A percentile compares a stretch with the other conserved stretches of the same genome.
Evolutionary conservation across 2,888 invertebrate species (phyloP).

Genomic region (Bugulina stolonifera): DNA sequence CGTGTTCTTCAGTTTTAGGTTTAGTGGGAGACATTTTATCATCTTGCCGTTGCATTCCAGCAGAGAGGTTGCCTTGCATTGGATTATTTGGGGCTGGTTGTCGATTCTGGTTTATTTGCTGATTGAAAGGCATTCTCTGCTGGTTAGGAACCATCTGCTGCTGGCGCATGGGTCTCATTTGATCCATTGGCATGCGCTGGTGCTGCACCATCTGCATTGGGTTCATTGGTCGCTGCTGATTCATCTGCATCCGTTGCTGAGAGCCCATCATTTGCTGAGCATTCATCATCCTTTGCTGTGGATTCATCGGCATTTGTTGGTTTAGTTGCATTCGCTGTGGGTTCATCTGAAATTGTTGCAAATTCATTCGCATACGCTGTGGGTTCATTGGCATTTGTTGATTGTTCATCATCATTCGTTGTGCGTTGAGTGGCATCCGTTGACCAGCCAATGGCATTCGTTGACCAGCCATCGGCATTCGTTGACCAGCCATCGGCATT

Average conservation of each 20-base stretch:
- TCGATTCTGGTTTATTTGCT: background rate
- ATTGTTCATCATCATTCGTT: background rate
- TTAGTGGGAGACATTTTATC: too few species aligned
- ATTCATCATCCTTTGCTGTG: background rate
- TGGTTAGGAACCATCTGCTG: background rate
- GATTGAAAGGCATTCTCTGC: background rate
- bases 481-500: background rate
- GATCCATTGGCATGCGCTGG: background rate
- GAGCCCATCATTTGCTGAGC: background rate
- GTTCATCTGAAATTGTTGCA: background rate
- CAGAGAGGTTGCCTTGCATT: too few species aligned
- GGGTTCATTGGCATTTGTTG: background rate
- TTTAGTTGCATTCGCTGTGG: background rate
- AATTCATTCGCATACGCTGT: background rate
- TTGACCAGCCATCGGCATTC: background rate
- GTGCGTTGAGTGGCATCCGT: background rate
- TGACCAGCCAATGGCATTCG: background rate
- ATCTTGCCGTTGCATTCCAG: too few species aligned
- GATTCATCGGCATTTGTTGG: background rate
- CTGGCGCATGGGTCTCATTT: background rate
- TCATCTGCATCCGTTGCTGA: background rate
- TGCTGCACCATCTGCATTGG: background rate
- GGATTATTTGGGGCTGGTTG: background rate
- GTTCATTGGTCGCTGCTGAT: background rate
- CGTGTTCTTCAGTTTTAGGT: too few species aligned